These are phyloP conservation scores for Muntiacus reevesi DNA, from an alignment of 2,113 vertebrate genomes.

Conservation along the genomic window DNA sequence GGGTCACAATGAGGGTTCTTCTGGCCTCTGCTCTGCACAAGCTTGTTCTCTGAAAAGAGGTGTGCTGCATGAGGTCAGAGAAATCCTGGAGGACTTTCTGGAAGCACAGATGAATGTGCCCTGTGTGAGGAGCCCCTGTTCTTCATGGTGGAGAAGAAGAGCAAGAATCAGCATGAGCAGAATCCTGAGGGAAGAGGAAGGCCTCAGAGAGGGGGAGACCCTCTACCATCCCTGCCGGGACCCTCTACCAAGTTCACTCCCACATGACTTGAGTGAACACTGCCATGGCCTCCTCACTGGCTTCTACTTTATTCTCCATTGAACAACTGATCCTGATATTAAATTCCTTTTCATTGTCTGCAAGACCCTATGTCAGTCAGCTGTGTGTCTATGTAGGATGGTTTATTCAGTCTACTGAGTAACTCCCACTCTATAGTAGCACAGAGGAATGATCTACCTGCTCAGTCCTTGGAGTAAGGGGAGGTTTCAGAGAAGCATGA, in stretches of 20 bases:
- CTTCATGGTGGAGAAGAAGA: background rate
- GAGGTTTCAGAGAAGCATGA: background rate
- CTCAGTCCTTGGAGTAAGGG: background rate
- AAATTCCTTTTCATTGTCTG: background rate
- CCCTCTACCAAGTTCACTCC: background rate
- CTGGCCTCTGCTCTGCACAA: background rate
- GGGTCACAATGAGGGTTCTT: background rate
- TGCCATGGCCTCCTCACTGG: background rate
- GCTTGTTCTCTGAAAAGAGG: constrained; percentile 24
- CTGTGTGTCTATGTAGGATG: background rate
- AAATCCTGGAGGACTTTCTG: background rate
- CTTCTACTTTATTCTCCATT: constrained; percentile 3
- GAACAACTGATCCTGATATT: background rate
- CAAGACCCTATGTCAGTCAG: background rate
- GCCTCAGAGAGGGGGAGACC: background rate
- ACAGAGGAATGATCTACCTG: background rate
- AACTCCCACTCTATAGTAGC: background rate
- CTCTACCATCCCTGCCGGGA: background rate
- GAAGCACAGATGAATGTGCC: background rate
- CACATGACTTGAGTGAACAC: background rate
- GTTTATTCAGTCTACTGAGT: background rate
- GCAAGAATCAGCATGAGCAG: background rate
- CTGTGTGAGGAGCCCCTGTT: background rate
- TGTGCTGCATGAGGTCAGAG: background rate
- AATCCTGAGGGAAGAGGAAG: background rate